A percentile compares a stretch with the other conserved stretches of the same genome.
Evolutionary conservation across 2,113 vertebrate species (phyloP).

Genomic region (Macquaria ambigua): DNA sequence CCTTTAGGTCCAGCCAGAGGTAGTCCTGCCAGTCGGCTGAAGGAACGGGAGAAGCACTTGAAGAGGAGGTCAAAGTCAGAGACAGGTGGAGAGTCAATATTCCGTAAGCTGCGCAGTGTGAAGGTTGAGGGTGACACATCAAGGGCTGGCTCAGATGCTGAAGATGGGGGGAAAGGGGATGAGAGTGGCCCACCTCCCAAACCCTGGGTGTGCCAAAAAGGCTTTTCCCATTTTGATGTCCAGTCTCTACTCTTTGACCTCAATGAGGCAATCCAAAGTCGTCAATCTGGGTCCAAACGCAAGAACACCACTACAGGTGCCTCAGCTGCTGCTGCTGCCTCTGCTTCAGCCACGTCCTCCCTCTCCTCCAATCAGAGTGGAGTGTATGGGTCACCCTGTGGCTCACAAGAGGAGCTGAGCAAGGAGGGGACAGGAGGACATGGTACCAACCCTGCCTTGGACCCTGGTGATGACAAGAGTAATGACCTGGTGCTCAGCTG

Average conservation of each 20-base stretch:
- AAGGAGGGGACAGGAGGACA: slow-evolving; percentile 88
- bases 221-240: slow-evolving; percentile 96
- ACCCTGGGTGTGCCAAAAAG: slow-evolving; percentile 96
- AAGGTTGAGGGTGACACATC: slow-evolving; percentile 93
- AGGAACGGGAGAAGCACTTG: slow-evolving; percentile 97
- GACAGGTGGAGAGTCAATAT: slow-evolving; percentile 97
- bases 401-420: slow-evolving; percentile 97
- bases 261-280: slow-evolving; percentile 91
- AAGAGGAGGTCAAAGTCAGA: slow-evolving; percentile 98
- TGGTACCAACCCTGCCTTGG: slow-evolving; percentile 86
- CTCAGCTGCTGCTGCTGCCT: slow-evolving; percentile 94
- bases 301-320: slow-evolving; percentile 98
- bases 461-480: slow-evolving; percentile 98
- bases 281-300: slow-evolving; percentile 93
- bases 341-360: slow-evolving; percentile 91
- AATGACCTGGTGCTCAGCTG: slow-evolving; percentile 97
- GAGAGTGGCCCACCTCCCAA: slow-evolving; percentile 83
- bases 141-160: slow-evolving; percentile 91
- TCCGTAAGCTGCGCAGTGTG: slow-evolving; percentile 96
- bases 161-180: slow-evolving; percentile 94
- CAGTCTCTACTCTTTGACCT: slow-evolving; percentile 98
- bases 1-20: slow-evolving; percentile 86
- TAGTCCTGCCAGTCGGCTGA: slow-evolving; percentile 93
- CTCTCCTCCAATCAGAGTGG: slow-evolving; percentile 84
- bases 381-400: slow-evolving; percentile 95